phyloP scores from a whole-genome alignment of 2,888 invertebrate genomes.

The Sturmia bella region DNA sequence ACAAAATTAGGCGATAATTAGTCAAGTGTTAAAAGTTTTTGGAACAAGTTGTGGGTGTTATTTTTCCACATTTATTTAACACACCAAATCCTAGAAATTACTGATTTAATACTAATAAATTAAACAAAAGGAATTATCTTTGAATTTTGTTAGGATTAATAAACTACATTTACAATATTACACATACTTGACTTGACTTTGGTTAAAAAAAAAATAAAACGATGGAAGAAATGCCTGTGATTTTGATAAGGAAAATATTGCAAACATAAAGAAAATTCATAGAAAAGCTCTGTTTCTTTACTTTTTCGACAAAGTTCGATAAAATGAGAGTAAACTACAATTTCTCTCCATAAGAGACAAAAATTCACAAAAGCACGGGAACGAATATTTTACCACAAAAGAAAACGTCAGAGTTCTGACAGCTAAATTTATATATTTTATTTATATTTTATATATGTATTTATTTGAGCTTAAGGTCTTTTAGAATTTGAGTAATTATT shows the following conservation, averaged over 20 bases:
- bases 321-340: too few species aligned
- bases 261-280: too few species aligned
- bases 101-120: constrained; percentile 8
- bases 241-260: background rate
- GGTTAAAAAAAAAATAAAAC: constrained; percentile 9
- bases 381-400: too few species aligned
- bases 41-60: constrained; percentile 37
- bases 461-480: too few species aligned
- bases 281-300: too few species aligned
- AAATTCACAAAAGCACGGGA: too few species aligned
- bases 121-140: constrained; percentile 3
- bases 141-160: constrained; percentile 38
- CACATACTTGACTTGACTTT: background rate
- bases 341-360: too few species aligned
- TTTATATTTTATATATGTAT: too few species aligned
- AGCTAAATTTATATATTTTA: too few species aligned
- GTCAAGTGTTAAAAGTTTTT: constrained; percentile 48
- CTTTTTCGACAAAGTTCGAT: too few species aligned
- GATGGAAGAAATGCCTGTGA: constrained; percentile 33
- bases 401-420: too few species aligned
- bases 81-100: background rate
- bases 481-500: too few species aligned
- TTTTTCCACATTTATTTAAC: background rate
- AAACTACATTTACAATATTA: background rate
- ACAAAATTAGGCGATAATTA: constrained; percentile 64